phyloP scores from a whole-genome alignment of 1,140 invertebrate species.

The Drosophila yakuba region DNA sequence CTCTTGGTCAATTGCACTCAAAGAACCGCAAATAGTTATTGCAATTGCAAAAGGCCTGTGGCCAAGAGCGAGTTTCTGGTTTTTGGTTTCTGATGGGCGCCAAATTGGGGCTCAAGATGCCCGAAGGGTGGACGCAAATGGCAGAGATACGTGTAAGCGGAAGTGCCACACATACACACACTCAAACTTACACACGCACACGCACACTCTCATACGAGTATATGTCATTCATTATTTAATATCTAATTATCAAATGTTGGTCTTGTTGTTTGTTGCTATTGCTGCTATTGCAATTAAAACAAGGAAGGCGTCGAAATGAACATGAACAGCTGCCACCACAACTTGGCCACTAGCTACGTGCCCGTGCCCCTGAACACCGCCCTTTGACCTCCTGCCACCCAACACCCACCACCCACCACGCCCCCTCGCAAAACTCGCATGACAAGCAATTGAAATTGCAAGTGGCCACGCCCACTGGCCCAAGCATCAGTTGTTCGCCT shows the following conservation, averaged over 20 bases:
- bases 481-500: conserved; percentile 45
- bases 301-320: conserved; percentile 78
- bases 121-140: conserved; percentile 57
- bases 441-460: conserved; percentile 64
- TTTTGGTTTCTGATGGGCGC: not conserved
- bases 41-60: conserved; percentile 59
- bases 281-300: conserved; percentile 63
- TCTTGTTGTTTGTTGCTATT: conserved; percentile 13
- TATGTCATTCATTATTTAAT: conserved; percentile 79
- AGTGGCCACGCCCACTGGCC: conserved; percentile 53
- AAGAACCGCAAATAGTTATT: conserved; percentile 73
- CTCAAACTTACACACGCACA: not conserved
- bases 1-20: conserved; percentile 48
- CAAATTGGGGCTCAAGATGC: conserved; percentile 29
- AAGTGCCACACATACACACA: conserved; percentile 9
- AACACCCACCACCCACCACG: no score
- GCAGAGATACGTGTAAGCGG: conserved; percentile 41
- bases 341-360: conserved; percentile 15
- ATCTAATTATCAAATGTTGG: conserved; percentile 68
- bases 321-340: conserved; percentile 53
- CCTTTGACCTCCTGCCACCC: not conserved
- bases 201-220: conserved; percentile 22
- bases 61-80: not conserved
- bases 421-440: conserved; percentile 28
- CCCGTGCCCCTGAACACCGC: not conserved